Base-by-base conservation (phyloP, 2,113 vertebrate species). In the Tursiops truncatus region DNA sequence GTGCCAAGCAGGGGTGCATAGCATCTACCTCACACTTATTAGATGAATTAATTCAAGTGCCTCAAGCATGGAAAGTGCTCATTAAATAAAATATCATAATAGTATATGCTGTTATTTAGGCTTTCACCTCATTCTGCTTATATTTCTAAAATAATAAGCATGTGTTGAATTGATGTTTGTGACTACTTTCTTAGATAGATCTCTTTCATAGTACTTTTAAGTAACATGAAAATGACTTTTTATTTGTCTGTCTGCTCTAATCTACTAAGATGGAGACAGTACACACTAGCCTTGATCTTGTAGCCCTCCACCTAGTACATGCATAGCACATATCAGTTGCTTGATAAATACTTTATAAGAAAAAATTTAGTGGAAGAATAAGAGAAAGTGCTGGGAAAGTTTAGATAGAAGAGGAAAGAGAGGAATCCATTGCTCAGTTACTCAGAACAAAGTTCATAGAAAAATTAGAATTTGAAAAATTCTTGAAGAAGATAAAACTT, bases 391-490 rank as follows among this genome's bases (percentile, higher is more conserved):
- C 13, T 73, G 11, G n/a, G 11, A 84, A 68, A 28, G 5, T 74
- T 87, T 93, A 12, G 10, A 74, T 38, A 93, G 21, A 70, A 9
- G 8, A 80, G 23, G 14, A 65, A 6, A 53, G 44, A 56, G 11
- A 11, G 15, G 28, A 94, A 77, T 83, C 2, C 0, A 56, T 62
- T 95, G 38, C 6, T 41, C 2, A 67, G 5, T 50, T 70, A 82
- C 13, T 91, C 33, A 50, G 9, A 31, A 6, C 56, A 80, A 76
- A 28, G 10, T 68, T 84, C 63, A 65, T 10, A 63, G 20, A 65
- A 94, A 84, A 80, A 60, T 5, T 89, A 44, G 63, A 94, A 81
- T 93, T 65, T 73, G 15, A 63, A 91, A 80, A 89, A 28, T 65
- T 86, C 5, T 50, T 76, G 4, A 67, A 82, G 38, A 36, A 56